These are phyloP conservation scores for Neria commutata DNA, from an alignment of 2,888 invertebrate species.

Conservation along the genomic window DNA sequence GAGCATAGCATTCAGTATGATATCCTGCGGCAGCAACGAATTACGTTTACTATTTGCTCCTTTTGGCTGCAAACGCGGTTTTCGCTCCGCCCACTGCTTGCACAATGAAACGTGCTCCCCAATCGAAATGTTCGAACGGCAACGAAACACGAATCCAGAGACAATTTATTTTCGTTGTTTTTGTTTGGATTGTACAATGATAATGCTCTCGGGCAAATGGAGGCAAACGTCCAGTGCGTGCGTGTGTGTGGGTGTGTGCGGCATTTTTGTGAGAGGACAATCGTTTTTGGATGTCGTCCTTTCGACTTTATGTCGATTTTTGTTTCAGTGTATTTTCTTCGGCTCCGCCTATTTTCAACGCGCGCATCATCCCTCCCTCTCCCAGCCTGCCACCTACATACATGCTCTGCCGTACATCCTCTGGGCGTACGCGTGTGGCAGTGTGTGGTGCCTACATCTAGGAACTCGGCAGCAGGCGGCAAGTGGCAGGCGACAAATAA, in stretches of 20 bases:
- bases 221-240: neutral
- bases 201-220: neutral
- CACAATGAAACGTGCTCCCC: slow-evolving; percentile 29
- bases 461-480: too few relatives aligned
- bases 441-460: slow-evolving; percentile 35
- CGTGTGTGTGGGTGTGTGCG: too few relatives aligned
- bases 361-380: slow-evolving; percentile 49
- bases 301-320: neutral
- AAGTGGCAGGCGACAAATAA: slow-evolving; percentile 31
- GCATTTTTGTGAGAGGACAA: too few relatives aligned
- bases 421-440: neutral
- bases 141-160: neutral
- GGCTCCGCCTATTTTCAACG: slow-evolving; percentile 60
- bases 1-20: too few relatives aligned
- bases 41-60: too few relatives aligned
- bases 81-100: slow-evolving; percentile 37
- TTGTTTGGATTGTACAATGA: neutral
- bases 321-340: neutral
- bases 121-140: slow-evolving; percentile 10
- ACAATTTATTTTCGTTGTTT: neutral
- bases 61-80: slow-evolving; percentile 23
- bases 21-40: too few relatives aligned
- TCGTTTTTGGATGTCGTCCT: too few relatives aligned
- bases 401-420: too few relatives aligned
- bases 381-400: too few relatives aligned